Evolutionary conservation across 2,888 invertebrate genomes (phyloP).

Genomic region (Caradrina clavipalpis): DNA sequence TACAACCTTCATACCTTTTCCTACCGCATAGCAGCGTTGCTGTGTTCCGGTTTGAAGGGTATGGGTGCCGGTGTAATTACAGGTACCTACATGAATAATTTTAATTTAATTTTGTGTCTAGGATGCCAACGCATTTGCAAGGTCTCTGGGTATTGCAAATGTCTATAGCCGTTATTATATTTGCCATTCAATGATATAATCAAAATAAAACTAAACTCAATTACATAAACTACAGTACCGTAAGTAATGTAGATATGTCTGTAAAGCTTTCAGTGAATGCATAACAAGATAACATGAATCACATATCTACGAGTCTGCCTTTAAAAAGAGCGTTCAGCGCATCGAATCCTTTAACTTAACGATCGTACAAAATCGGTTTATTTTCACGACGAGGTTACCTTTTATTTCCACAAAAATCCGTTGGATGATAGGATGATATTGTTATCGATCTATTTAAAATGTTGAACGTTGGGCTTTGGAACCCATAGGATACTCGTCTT

Average conservation of each 20-base stretch:
- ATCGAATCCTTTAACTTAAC: not conserved
- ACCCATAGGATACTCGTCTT: too few relatives aligned
- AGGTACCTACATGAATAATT: too few relatives aligned
- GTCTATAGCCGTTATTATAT: too few relatives aligned
- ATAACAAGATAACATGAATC: not conserved
- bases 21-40: too few relatives aligned
- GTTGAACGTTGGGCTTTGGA: not conserved
- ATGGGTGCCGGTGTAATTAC: too few relatives aligned
- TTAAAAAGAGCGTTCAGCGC: not conserved
- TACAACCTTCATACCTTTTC: too few relatives aligned
- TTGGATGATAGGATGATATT: not conserved
- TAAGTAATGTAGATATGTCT: not conserved
- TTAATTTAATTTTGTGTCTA: too few relatives aligned
- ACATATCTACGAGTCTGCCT: not conserved
- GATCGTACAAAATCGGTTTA: conserved; percentile 1
- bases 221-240: not conserved
- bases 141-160: too few relatives aligned
- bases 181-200: too few relatives aligned
- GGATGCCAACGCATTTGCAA: too few relatives aligned
- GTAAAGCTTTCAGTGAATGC: not conserved
- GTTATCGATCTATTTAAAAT: conserved; percentile 25
- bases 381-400: not conserved
- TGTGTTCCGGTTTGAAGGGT: too few relatives aligned
- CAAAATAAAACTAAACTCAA: conserved; percentile 18
- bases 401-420: not conserved